These are phyloP conservation scores for Sphenodon punctatus DNA, from an alignment of 2,797 vertebrate species.

Conservation along the genomic window DNA sequence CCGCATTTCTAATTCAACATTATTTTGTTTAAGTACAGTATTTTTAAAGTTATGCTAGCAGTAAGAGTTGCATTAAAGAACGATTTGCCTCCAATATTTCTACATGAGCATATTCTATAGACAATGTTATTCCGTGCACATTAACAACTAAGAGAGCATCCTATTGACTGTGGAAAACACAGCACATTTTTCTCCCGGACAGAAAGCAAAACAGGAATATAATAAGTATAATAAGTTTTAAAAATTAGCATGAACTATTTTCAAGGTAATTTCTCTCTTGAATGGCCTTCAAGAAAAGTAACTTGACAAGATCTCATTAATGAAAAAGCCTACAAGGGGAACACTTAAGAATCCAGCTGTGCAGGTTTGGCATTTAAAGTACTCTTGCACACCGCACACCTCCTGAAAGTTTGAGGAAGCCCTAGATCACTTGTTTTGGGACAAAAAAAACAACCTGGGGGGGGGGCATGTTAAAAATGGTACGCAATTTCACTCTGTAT, in stretches of 20 bases:
- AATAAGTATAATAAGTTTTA: too few species aligned
- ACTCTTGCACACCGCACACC: neutral
- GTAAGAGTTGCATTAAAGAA: too few species aligned
- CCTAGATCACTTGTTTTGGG: neutral
- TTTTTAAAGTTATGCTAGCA: too few species aligned
- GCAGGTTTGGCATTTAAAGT: neutral
- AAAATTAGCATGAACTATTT: neutral
- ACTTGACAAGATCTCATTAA: neutral
- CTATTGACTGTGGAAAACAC: neutral
- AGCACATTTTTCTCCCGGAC: conserved; percentile 8
- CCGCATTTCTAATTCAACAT: neutral
- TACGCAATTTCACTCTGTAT: neutral
- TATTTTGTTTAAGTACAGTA: neutral
- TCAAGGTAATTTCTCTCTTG: conserved; percentile 15
- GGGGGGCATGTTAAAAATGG: neutral
- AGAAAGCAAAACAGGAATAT: neutral
- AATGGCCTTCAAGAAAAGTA: too few species aligned
- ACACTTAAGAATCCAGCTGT: neutral
- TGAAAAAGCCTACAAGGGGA: neutral
- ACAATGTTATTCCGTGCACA: neutral
- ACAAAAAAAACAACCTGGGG: too few species aligned
- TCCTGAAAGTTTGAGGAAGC: neutral
- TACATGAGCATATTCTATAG: conserved; percentile 12
- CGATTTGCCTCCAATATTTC: neutral
- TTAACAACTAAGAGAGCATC: neutral